Evolutionary conservation across 2,797 vertebrate genomes (phyloP).

Genomic region (Helostoma temminkii): DNA sequence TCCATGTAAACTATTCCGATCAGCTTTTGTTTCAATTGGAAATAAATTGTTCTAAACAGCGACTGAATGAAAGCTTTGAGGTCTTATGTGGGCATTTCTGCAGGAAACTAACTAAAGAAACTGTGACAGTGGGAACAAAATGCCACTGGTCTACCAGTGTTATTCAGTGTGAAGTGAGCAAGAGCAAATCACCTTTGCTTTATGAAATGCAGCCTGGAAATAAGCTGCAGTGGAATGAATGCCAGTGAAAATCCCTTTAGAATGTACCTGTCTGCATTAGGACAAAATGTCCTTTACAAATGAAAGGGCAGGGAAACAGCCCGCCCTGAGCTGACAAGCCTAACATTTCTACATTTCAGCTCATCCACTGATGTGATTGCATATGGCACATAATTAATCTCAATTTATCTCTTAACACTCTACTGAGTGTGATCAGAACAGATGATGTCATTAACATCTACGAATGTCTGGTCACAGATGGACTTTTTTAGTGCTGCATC

Average conservation of each 20-base stretch:
- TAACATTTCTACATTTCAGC: constrained; percentile 16
- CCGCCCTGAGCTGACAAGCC: constrained; percentile 9
- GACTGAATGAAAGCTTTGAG: neutral
- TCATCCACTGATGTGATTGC: neutral
- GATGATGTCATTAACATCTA: neutral
- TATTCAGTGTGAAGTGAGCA: constrained; percentile 3
- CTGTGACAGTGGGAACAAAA: no score
- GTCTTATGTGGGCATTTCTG: neutral
- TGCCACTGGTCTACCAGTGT: neutral
- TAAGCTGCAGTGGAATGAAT: constrained; percentile 51
- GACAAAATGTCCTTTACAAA: neutral
- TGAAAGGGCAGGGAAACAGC: neutral
- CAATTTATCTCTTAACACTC: neutral
- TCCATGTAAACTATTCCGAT: no score
- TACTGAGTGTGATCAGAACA: neutral
- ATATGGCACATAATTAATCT: constrained; percentile 3
- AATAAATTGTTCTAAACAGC: no score
- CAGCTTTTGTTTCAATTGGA: no score
- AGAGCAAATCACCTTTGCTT: constrained; percentile 37
- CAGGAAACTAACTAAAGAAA: no score
- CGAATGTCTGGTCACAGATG: neutral
- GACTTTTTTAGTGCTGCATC: neutral
- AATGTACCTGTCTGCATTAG: constrained; percentile 2
- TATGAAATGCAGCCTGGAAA: constrained; percentile 14
- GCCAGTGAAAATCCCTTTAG: constrained; percentile 27